Percentiles rank a stretch among this genome's conserved stretches.
These are phyloP conservation scores for Capitulum mitella DNA, from an alignment of 2,888 invertebrate species.

Conservation along the genomic window DNA sequence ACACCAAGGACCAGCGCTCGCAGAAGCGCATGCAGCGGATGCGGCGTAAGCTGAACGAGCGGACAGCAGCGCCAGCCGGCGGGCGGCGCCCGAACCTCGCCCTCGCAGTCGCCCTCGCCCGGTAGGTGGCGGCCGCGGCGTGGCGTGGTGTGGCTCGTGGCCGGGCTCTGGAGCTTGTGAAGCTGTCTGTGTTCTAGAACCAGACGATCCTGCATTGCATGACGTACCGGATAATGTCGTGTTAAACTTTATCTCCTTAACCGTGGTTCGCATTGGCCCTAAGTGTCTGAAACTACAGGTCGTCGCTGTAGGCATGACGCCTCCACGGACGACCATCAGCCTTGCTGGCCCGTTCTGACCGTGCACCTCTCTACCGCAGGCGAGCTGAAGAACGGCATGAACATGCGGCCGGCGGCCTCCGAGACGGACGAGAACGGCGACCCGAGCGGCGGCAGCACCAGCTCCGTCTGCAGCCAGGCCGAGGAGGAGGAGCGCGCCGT, in stretches of 20 bases:
- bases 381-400: slow-evolving; percentile 44
- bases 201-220: too few relatives aligned
- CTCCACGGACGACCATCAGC: too few relatives aligned
- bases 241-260: too few relatives aligned
- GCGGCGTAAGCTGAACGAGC: background rate
- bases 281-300: too few relatives aligned
- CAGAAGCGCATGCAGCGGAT: background rate
- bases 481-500: slow-evolving; percentile 34
- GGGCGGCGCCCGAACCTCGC: background rate
- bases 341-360: too few relatives aligned
- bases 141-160: background rate
- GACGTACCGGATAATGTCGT: too few relatives aligned
- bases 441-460: slow-evolving; percentile 36
- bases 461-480: slow-evolving; percentile 58
- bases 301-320: too few relatives aligned
- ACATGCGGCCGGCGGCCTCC: slow-evolving; percentile 51
- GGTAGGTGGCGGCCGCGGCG: background rate
- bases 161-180: background rate
- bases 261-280: too few relatives aligned
- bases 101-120: slow-evolving; percentile 11
- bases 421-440: slow-evolving; percentile 47
- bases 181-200: too few relatives aligned
- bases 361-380: background rate
- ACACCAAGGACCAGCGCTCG: slow-evolving; percentile 10
- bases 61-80: background rate